Base-by-base conservation (phyloP, 2,797 vertebrate genomes). In the Lepus townsendii region DNA sequence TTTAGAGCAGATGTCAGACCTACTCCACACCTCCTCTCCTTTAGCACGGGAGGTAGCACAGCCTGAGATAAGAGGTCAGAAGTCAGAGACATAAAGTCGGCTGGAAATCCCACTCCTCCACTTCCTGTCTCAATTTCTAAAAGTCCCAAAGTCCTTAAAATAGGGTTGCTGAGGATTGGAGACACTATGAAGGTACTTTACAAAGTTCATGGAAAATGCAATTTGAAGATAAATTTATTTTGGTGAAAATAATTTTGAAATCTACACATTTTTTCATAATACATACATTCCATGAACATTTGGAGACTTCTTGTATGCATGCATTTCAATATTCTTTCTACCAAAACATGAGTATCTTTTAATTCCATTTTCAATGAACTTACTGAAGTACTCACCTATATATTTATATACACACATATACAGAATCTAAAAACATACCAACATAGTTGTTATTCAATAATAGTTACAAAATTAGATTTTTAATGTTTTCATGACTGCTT, bases 1-100 rank as follows among this genome's bases (percentile, higher is more conserved):
- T 97, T 96, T 73, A 96, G 82, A 91, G 79, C 75, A 87, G 71
- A 90, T 5, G 0, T 84, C 42, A 92, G 62, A 78, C 27, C 91
- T 50, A 72, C 68, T 72, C 90, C 71, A 71, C 66, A 63, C 32
- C 50, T 65, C 76, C 54, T 93, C 60, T 69, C 68, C 68, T 76
- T 82, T 63, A 42, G 27, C 52, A 65, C 2, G 88, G 47, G 38
- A 93, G 79, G 78, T 26, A 63, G 38, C 57, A 75, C 35, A 72
- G 65, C 52, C 75, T 84, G 27, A 76, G 93, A 65, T 79, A 77
- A 93, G 63, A 88, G 24, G 63, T 57, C 66, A 75, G 83, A 73
- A 54, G 80, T 86, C 24, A 19, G 50, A 79, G 63, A 65, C 52
- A 83, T 62, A 94, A 94, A 83, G 62, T 62, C 2, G 0, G 86